Evolutionary conservation across 2,888 invertebrate genomes (phyloP).

Genomic region (Lasiommata megera): DNA sequence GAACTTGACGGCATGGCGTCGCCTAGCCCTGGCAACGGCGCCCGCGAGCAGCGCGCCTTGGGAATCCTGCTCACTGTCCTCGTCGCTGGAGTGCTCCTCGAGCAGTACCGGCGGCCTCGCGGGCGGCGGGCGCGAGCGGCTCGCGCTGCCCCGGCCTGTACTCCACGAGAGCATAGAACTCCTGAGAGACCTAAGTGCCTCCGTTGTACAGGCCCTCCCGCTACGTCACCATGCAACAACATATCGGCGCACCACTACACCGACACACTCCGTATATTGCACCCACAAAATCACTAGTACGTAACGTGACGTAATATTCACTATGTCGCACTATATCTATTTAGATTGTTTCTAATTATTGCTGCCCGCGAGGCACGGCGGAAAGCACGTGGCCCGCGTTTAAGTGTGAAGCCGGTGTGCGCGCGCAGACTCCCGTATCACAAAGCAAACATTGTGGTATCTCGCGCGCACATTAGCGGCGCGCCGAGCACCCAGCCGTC

Average conservation of each 20-base stretch:
- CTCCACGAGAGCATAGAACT: constrained; percentile 76
- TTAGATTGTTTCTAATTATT: neutral
- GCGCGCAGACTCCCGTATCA: constrained; percentile 58
- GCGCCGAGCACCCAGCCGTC: constrained; percentile 37
- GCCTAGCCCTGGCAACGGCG: constrained; percentile 67
- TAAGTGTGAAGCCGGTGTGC: constrained; percentile 44
- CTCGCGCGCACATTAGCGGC: constrained; percentile 50
- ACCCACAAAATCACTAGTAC: constrained; percentile 48
- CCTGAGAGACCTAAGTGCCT: constrained; percentile 75
- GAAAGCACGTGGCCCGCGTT: constrained; percentile 49
- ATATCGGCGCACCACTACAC: constrained; percentile 67
- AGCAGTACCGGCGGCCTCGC: constrained; percentile 38
- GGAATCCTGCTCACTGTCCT: constrained; percentile 52
- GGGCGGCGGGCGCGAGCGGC: constrained; percentile 50
- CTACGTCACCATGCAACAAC: constrained; percentile 70
- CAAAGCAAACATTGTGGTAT: constrained; percentile 66
- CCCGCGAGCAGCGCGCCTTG: constrained; percentile 65
- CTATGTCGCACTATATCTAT: constrained; percentile 3
- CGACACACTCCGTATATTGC: constrained; percentile 49
- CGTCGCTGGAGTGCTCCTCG: constrained; percentile 43
- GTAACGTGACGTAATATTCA: constrained; percentile 29
- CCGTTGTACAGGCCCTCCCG: constrained; percentile 75
- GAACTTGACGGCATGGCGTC: constrained; percentile 72
- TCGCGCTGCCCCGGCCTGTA: constrained; percentile 52
- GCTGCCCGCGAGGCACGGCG: constrained; percentile 21